Conservation (phyloP, 2,113 vertebrate species). For the Barnardius zonarius region DNA sequence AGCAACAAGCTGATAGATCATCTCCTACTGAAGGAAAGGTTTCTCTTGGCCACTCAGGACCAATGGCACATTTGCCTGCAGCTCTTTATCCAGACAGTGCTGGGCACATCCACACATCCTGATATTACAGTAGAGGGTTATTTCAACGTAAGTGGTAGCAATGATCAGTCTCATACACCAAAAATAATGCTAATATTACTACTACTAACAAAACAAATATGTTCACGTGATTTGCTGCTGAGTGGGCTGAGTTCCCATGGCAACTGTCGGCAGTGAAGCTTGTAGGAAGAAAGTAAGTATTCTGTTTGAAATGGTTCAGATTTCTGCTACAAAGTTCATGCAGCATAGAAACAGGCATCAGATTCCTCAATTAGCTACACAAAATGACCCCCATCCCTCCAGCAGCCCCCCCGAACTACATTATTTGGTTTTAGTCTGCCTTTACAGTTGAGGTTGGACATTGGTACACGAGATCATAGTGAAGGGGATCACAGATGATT, state of each 20-base stretch:
- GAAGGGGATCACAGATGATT: neutral
- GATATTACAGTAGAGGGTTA: neutral
- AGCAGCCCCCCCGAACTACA: neutral
- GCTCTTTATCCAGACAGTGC: neutral
- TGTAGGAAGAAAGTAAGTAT: slow-evolving; percentile 43
- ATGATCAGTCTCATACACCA: neutral
- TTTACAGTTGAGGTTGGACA: neutral
- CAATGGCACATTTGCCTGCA: neutral
- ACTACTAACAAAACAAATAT: slow-evolving; percentile 43
- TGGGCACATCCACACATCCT: neutral
- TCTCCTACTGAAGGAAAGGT: neutral
- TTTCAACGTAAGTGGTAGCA: neutral
- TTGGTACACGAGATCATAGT: neutral
- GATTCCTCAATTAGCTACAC: neutral
- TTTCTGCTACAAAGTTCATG: slow-evolving; percentile 27
- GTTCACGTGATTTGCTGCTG: slow-evolving; percentile 6
- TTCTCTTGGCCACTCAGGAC: neutral
- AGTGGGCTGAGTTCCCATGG: slow-evolving; percentile 65
- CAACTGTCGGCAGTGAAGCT: slow-evolving; percentile 22
- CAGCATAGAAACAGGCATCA: neutral
- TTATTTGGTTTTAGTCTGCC: neutral
- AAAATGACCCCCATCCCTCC: neutral
- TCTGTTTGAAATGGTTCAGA: slow-evolving; percentile 48
- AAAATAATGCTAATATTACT: slow-evolving; percentile 39
- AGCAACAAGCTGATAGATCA: slow-evolving; percentile 5